Evolutionary conservation across 2,113 vertebrate genomes (phyloP), one percentile per base, ranked within the genome.

Genomic region (Corvus cornix): DNA sequence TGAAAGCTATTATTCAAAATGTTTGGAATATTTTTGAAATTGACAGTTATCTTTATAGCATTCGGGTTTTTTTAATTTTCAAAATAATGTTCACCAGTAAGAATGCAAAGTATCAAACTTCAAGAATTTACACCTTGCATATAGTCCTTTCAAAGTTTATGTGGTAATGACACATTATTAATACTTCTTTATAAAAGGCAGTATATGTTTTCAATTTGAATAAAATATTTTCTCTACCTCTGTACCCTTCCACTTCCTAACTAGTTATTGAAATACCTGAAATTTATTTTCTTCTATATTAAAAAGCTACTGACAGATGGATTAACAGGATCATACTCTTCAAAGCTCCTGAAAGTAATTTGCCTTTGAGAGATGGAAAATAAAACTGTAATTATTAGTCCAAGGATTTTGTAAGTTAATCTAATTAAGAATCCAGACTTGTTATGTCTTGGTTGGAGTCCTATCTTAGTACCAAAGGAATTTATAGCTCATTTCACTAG

Each of bases 351-450:
- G 68, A 67, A 84, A 59, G 31, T 22, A 70, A 51, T 59, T 87
- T 95, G 23, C 11, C 35, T 87, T 83, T 70, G 44, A 87, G 52
- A 93, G 19, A 68, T 10, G 68, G 27, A 89, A 91, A 89, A 84
- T 68, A 94, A 91, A 87, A 9, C 20, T 37, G 30, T 70, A 89
- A 81, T 84, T 95, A 84, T 87, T 91, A 91, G 48, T 82, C 28
- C 70, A 85, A 91, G 35, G 30, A 88, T 83, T 91, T 72, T 87
- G 44, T 76, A 82, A 13, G 28, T 90, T 95, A 91, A 90, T 87
- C 66, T 87, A 94, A 89, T 84, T 91, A 95, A 93, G 62, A 89
- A 93, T 82, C 43, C 27, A 78, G 35, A 87, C 53, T 93, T 89
- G 12, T 67, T 91, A 82, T 49, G 27, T 69, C 78, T 91, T 94